A percentile compares a stretch with the other conserved stretches of the same genome.
Conservation (phyloP, 2,888 invertebrate species). For the Drosophila macrospina region DNA sequence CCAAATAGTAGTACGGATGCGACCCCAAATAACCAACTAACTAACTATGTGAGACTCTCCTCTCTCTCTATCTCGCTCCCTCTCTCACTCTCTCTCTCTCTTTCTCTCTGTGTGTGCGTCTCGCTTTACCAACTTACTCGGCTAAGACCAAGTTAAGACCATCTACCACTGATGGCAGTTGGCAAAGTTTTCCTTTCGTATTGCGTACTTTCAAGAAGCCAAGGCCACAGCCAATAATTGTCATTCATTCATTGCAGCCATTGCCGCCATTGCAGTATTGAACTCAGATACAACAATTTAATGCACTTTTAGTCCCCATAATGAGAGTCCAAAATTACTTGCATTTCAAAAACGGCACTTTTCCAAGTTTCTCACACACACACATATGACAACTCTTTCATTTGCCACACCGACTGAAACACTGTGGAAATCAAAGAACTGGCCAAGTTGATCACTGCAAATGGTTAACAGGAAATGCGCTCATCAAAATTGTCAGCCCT, state of each 20-base stretch:
- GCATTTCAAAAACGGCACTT: neutral
- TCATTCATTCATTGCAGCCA: constrained; percentile 27
- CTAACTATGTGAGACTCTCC: constrained; percentile 19
- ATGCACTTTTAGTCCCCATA: constrained; percentile 5
- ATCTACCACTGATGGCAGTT: constrained; percentile 28
- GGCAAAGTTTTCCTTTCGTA: constrained; percentile 39
- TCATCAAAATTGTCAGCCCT: no score
- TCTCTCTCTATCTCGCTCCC: neutral
- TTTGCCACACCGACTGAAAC: neutral
- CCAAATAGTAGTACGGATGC: neutral
- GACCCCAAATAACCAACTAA: constrained; percentile 38
- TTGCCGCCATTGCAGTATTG: no score
- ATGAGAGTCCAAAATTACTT: constrained; percentile 8
- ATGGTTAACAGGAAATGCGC: no score
- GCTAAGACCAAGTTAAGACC: constrained; percentile 17
- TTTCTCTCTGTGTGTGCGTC: neutral
- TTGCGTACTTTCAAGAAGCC: constrained; percentile 36
- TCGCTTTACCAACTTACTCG: neutral
- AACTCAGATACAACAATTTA: constrained; percentile 19
- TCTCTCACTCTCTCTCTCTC: neutral
- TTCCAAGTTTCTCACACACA: neutral
- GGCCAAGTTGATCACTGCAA: no score
- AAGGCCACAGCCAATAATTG: constrained; percentile 49
- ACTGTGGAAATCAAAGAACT: no score
- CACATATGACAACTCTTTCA: neutral